phyloP scores from a whole-genome alignment of 2,888 invertebrate genomes.

The Stenodema calcarata region DNA sequence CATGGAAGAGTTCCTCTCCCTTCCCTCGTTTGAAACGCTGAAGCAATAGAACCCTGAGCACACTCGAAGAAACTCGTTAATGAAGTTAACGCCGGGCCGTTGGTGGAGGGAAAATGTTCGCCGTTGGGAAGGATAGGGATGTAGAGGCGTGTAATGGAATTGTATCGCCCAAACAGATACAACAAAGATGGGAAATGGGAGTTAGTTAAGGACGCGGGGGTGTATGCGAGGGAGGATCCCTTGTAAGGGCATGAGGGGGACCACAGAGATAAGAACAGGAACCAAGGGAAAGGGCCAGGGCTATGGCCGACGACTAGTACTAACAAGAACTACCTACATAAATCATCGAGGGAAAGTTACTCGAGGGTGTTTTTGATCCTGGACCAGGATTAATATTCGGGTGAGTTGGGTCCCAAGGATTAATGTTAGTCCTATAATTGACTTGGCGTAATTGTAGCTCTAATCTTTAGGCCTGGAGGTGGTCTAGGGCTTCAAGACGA shows the following conservation, averaged over 20 bases:
- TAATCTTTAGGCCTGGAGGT: conserved; percentile 9
- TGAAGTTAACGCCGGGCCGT: neutral
- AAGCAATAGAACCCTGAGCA: conserved; percentile 23
- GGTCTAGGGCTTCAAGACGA: neutral
- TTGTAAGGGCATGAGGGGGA: neutral
- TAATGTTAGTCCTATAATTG: conserved; percentile 43
- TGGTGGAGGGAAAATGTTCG: neutral
- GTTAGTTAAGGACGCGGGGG: conserved; percentile 21
- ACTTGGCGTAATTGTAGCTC: conserved; percentile 42
- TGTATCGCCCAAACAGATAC: conserved; percentile 41
- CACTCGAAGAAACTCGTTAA: conserved; percentile 41
- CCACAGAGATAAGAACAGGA: conserved; percentile 15
- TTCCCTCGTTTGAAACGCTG: conserved; percentile 3
- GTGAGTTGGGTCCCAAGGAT: neutral
- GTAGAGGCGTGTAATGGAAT: conserved; percentile 39
- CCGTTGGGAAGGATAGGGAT: neutral
- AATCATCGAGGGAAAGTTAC: conserved; percentile 28
- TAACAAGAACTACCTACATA: conserved; percentile 24
- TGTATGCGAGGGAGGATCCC: neutral
- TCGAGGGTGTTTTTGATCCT: conserved; percentile 34
- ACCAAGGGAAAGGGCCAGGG: neutral
- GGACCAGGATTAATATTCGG: conserved; percentile 35
- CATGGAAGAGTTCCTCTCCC: neutral
- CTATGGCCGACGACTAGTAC: conserved; percentile 17
- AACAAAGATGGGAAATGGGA: conserved; percentile 46